Percentiles rank a stretch among this genome's conserved stretches.
These are phyloP conservation scores for Tapera naevia DNA, from an alignment of 2,797 vertebrate species.

Conservation along the genomic window DNA sequence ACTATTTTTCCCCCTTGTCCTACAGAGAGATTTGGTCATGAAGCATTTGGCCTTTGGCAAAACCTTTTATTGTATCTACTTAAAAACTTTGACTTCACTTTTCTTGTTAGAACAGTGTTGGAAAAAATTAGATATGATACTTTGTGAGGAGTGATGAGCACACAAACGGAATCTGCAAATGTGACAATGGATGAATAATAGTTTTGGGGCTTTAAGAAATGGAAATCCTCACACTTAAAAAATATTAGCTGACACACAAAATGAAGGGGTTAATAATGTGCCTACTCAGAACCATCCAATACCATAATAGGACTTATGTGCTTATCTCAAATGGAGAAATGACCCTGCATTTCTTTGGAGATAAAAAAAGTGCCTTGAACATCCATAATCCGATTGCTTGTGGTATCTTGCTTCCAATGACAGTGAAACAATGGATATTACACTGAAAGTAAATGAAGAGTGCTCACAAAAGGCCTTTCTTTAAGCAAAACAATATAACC, in stretches of 20 bases:
- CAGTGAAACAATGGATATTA: neutral
- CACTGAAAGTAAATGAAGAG: neutral
- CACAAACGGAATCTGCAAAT: neutral
- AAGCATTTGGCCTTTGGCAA: neutral
- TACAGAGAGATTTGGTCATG: neutral
- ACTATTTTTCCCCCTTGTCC: neutral
- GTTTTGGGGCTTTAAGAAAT: neutral
- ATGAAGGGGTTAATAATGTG: neutral
- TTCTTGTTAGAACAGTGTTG: neutral
- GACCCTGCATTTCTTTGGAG: neutral
- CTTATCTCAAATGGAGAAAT: neutral
- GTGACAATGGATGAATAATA: neutral
- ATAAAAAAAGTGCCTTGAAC: neutral
- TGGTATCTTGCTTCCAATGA: neutral
- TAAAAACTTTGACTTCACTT: neutral
- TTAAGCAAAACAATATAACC: neutral
- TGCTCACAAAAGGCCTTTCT: neutral
- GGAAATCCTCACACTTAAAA: neutral
- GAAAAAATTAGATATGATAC: neutral
- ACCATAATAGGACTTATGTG: neutral
- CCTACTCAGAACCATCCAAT: neutral
- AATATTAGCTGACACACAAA: neutral
- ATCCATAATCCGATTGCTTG: neutral
- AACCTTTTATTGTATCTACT: neutral
- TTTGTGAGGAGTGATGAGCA: neutral